phyloP scores from a whole-genome alignment of 2,888 invertebrate species.

The Plutella xylostella region DNA sequence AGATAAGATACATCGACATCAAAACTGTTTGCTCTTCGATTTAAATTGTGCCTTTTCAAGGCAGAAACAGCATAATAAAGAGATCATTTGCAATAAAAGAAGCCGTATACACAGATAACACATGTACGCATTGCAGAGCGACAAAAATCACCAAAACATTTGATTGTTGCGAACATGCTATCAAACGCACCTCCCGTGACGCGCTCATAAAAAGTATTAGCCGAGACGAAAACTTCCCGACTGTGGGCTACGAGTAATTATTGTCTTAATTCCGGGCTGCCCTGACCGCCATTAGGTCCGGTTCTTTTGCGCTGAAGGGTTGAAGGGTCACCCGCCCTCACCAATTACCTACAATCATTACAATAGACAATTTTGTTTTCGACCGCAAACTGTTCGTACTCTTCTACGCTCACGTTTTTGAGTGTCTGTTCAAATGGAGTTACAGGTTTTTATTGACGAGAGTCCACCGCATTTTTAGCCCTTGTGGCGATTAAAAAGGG shows the following conservation, averaged over 20 bases:
- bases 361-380: slow-evolving; percentile 60
- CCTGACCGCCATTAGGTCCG: slow-evolving; percentile 51
- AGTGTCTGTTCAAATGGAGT: slow-evolving; percentile 29
- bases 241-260: slow-evolving; percentile 47
- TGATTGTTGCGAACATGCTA: slow-evolving; percentile 24
- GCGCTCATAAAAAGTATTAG: slow-evolving; percentile 56
- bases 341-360: slow-evolving; percentile 67
- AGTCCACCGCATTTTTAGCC: slow-evolving; percentile 55
- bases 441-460: slow-evolving; percentile 58
- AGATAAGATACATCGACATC: too few species aligned
- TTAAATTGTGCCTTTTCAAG: too few species aligned
- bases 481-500: slow-evolving; percentile 15
- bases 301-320: slow-evolving; percentile 49
- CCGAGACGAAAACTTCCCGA: slow-evolving; percentile 46
- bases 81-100: too few species aligned
- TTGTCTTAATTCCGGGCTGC: slow-evolving; percentile 62
- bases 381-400: slow-evolving; percentile 36
- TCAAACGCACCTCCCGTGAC: slow-evolving; percentile 12
- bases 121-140: too few species aligned
- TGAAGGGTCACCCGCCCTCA: slow-evolving; percentile 49
- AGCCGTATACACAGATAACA: too few species aligned
- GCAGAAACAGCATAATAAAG: too few species aligned
- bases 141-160: too few species aligned
- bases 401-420: slow-evolving; percentile 6
- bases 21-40: too few species aligned